Percentiles rank a stretch among this genome's conserved stretches.
Conservation (phyloP, 2,797 vertebrate species). For the Scarus forsteni region DNA sequence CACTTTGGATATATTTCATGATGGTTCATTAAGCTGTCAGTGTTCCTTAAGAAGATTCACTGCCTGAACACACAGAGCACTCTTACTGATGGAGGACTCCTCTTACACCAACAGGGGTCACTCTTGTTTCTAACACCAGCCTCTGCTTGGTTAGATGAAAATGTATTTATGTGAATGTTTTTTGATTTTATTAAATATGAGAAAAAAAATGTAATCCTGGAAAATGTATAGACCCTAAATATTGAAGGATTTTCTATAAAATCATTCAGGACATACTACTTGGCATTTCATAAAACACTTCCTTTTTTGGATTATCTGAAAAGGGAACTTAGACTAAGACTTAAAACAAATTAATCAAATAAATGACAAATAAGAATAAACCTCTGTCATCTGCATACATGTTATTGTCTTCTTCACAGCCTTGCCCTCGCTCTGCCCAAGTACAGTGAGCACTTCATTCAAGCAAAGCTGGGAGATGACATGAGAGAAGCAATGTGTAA, state of each 20-base stretch:
- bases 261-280: no score
- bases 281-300: not conserved
- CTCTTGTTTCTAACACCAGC: conserved; percentile 48
- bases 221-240: not conserved
- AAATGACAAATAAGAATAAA: not conserved
- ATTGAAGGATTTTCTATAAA: not conserved
- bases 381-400: conserved; percentile 7
- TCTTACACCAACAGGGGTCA: conserved; percentile 66
- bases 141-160: conserved; percentile 14
- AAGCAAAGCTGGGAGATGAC: conserved; percentile 93
- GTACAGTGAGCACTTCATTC: conserved; percentile 98
- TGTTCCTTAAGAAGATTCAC: not conserved
- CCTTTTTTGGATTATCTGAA: not conserved
- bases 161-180: not conserved
- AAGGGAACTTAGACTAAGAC: no score
- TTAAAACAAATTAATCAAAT: not conserved
- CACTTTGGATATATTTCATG: not conserved
- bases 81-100: conserved; percentile 40
- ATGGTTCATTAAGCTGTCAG: not conserved
- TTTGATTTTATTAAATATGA: conserved; percentile 3
- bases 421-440: conserved; percentile 96
- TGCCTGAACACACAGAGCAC: conserved; percentile 11
- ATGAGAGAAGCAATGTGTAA: conserved; percentile 94
- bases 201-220: not conserved
- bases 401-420: conserved; percentile 82